Evolutionary conservation across 2,888 invertebrate species (phyloP).

Genomic region (Eupsilia transversa): DNA sequence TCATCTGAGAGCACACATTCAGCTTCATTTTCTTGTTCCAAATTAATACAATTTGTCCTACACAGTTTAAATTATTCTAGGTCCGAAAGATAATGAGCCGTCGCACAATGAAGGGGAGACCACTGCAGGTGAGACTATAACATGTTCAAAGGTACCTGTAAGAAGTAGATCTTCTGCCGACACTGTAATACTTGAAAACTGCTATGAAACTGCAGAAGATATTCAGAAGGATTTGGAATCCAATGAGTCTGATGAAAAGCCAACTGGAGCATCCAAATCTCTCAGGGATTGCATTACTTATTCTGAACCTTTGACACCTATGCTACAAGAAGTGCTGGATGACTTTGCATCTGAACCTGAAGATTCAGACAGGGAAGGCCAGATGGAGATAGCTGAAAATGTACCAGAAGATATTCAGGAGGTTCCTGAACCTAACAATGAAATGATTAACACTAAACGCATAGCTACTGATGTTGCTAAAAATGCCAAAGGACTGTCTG

Average conservation of each 20-base stretch:
- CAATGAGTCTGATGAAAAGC: conserved; percentile 54
- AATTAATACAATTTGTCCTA: conserved; percentile 10
- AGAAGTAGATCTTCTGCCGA: conserved; percentile 84
- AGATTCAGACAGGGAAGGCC: conserved; percentile 72
- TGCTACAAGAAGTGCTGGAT: conserved; percentile 80
- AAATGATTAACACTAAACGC: conserved; percentile 48
- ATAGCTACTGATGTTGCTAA: conserved; percentile 41
- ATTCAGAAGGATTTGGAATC: conserved; percentile 77
- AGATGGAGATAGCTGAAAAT: conserved; percentile 76
- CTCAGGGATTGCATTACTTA: conserved; percentile 80
- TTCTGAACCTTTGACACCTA: conserved; percentile 81
- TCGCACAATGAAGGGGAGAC: conserved; percentile 72
- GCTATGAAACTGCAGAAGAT: conserved; percentile 80
- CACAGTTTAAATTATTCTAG: conserved; percentile 67
- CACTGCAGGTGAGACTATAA: conserved; percentile 81
- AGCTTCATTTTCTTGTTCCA: background rate
- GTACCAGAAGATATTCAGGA: conserved; percentile 51
- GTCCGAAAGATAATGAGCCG: conserved; percentile 67
- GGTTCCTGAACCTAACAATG: conserved; percentile 52
- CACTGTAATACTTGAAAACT: conserved; percentile 80
- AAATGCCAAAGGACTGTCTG: conserved; percentile 39
- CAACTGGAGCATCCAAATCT: conserved; percentile 67
- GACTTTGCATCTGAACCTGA: conserved; percentile 83
- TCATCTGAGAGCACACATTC: background rate
- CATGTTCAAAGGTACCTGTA: conserved; percentile 75